Conservation (phyloP, 2,797 vertebrate genomes). For the Lutjanus argentimaculatus region DNA sequence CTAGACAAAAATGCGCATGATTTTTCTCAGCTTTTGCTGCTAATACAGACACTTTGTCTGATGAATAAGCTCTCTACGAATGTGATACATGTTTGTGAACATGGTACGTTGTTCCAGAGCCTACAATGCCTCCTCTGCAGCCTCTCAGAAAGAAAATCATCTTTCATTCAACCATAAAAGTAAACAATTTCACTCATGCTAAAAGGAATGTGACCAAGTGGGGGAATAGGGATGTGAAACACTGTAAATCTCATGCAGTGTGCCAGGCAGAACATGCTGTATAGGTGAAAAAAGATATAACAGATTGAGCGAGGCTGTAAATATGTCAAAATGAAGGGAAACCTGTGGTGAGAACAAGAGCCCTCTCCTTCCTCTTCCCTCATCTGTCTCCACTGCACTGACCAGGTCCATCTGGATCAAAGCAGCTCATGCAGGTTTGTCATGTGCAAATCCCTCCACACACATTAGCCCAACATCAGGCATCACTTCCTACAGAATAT, state of each 20-base stretch:
- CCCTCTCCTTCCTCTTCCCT: conserved; percentile 85
- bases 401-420: conserved; percentile 75
- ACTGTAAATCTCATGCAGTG: conserved; percentile 39
- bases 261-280: conserved; percentile 29
- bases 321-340: conserved; percentile 87
- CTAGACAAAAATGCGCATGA: conserved; percentile 52
- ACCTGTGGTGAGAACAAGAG: conserved; percentile 84
- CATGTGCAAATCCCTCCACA: conserved; percentile 77
- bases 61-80: conserved; percentile 25
- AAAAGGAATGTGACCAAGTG: conserved; percentile 45
- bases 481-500: conserved; percentile 51
- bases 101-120: conserved; percentile 12
- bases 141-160: conserved; percentile 30
- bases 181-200: conserved; percentile 48
- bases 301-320: conserved; percentile 87
- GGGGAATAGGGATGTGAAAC: conserved; percentile 23
- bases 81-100: conserved; percentile 49
- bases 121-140: conserved; percentile 20
- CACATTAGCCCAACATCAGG: conserved; percentile 62
- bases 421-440: conserved; percentile 80
- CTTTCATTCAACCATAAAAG: conserved; percentile 45
- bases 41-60: conserved; percentile 26
- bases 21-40: conserved; percentile 44
- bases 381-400: conserved; percentile 79
- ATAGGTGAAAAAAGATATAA: conserved; percentile 70